These are phyloP conservation scores for Chaenodraco wilsoni DNA, from an alignment of 2,797 vertebrate genomes.

Conservation along the genomic window DNA sequence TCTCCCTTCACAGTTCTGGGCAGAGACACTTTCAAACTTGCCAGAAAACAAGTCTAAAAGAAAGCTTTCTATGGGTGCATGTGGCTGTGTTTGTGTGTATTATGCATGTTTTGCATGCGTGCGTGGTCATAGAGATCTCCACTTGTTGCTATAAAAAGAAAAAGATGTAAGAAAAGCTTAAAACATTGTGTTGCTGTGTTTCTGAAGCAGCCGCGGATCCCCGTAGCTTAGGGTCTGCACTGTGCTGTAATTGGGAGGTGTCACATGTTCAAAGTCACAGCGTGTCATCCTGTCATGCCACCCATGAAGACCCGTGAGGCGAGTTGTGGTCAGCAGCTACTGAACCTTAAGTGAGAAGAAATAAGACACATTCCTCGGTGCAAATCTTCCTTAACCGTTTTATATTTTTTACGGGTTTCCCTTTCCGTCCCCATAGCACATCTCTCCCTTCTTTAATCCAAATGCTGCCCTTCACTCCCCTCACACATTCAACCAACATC, in stretches of 20 bases:
- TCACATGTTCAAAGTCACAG: constrained; percentile 72
- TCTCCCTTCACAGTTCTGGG: constrained; percentile 69
- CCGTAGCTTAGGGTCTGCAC: constrained; percentile 25
- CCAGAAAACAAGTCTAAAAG: constrained; percentile 68
- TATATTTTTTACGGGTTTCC: constrained; percentile 25
- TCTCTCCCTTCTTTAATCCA: constrained; percentile 25
- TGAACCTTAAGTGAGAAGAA: constrained; percentile 49
- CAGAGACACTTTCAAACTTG: constrained; percentile 61
- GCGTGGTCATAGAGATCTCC: constrained; percentile 22
- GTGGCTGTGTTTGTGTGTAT: constrained; percentile 36
- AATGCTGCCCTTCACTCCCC: not conserved
- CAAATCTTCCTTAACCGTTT: constrained; percentile 52
- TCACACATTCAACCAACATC: constrained; percentile 17
- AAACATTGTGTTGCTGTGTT: constrained; percentile 18
- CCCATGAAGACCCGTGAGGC: constrained; percentile 58
- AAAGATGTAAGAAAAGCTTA: constrained; percentile 7
- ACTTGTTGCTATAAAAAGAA: constrained; percentile 29
- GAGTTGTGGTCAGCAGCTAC: constrained; percentile 39
- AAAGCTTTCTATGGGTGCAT: constrained; percentile 46
- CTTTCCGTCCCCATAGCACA: constrained; percentile 36
- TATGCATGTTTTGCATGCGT: constrained; percentile 25
- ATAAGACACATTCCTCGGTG: constrained; percentile 52
- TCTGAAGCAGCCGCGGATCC: constrained; percentile 25
- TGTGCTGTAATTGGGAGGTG: constrained; percentile 55
- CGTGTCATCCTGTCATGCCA: constrained; percentile 58